Base-by-base conservation (phyloP, 2,888 invertebrate species). In the Sepioteuthis lessoniana region DNA sequence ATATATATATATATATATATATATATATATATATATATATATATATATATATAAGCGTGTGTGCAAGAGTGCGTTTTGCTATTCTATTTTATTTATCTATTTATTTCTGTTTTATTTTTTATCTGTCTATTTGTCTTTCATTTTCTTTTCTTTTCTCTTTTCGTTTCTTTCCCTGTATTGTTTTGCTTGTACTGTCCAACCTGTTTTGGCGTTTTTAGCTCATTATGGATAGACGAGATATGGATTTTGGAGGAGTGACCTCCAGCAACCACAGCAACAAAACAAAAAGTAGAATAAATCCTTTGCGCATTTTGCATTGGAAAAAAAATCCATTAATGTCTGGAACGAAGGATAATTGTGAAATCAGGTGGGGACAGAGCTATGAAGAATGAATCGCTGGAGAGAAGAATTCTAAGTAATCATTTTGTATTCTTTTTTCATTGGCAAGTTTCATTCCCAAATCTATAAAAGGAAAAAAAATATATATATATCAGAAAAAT, bases 261-360 rank as follows among this genome's bases (percentile, higher is more conserved):
- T 76, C n/a, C 76, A 35, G 76, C n/a, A 76, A 35, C 13, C 13
- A 76, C 28, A 35, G n/a, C n/a, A 76, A 76, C 76, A 76, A 76
- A 3, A 76, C 60, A 25, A 76, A n/a, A 76, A 35, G 76, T 76
- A 10, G n/a, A 35, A 35, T 76, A 76, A n/a, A 35, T 76, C n/a
- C n/a, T 76, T 76, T 76, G 76, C 35, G n/a, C 76, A 76, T 76
- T 76, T 76, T n/a, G 76, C 76, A n/a, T 76, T 35, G 16, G 13
- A 76, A n/a, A 76, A 76, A 76, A 76, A 76, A 13, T 76, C 76
- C 76, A 76, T 76, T 76, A 76, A 76, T 76, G n/a, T n/a, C 76
- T 76, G n/a, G n/a, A 76, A n/a, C 76, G n/a, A 35, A n/a, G 16
- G 16, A 76, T n/a, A 76, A 76, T 76, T n/a, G n/a, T 76, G 76